Conservation (phyloP, 2,888 invertebrate genomes). For the Ophioninae sp. region DNA sequence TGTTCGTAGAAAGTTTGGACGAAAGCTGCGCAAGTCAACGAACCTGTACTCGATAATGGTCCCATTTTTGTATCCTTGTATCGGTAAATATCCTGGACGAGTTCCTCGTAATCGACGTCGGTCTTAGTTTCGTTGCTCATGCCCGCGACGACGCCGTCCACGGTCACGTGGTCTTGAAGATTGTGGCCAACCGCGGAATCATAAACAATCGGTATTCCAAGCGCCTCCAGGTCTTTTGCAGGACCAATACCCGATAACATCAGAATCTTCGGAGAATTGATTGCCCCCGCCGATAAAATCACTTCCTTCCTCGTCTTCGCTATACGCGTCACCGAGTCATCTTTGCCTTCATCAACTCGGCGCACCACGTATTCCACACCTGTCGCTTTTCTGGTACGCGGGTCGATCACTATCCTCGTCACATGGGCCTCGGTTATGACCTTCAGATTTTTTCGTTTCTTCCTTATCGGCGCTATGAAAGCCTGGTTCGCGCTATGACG, state of each 20-base stretch:
- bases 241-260: conserved; percentile 83
- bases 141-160: conserved; percentile 78
- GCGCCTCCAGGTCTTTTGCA: conserved; percentile 75
- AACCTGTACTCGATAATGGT: conserved; percentile 80
- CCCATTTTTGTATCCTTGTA: conserved; percentile 83
- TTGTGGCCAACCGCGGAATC: conserved; percentile 82
- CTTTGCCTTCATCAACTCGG: conserved; percentile 74
- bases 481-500: conserved; percentile 85
- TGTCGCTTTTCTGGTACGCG: conserved; percentile 77
- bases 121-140: conserved; percentile 72
- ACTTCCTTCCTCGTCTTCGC: conserved; percentile 81
- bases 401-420: conserved; percentile 82
- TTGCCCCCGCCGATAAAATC: conserved; percentile 82
- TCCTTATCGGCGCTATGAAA: conserved; percentile 86
- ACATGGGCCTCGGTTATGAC: conserved; percentile 82
- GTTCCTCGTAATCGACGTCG: conserved; percentile 70
- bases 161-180: conserved; percentile 82
- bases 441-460: conserved; percentile 79
- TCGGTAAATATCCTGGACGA: conserved; percentile 78
- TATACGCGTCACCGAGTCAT: neutral
- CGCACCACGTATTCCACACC: conserved; percentile 80
- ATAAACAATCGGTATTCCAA: conserved; percentile 78
- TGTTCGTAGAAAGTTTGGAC: conserved; percentile 83
- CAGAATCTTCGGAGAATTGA: conserved; percentile 82
- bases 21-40: conserved; percentile 84